Conservation (phyloP, 2,113 vertebrate genomes). For the Pica pica region DNA sequence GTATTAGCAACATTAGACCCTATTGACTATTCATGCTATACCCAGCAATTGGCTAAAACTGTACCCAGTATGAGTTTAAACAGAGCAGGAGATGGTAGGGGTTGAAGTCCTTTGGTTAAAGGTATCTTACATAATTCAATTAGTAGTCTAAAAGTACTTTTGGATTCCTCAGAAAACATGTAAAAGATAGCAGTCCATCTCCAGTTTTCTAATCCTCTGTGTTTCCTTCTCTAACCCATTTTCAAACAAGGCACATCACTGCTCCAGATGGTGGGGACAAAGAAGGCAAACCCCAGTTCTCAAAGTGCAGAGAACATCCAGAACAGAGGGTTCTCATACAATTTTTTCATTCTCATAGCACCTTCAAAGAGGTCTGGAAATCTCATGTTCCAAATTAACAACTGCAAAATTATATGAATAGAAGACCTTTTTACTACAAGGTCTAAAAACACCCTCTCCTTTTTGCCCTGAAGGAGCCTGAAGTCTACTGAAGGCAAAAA, state of each 20-base stretch:
- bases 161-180: not conserved
- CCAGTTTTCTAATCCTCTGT: not conserved
- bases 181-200: fast-evolving
- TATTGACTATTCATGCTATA: not conserved
- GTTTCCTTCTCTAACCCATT: not conserved
- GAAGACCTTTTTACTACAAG: not conserved
- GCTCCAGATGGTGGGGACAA: not conserved
- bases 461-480: not conserved
- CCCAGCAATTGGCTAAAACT: not conserved
- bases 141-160: not conserved
- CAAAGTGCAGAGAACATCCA: not conserved
- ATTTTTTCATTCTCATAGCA: not conserved
- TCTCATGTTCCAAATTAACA: not conserved
- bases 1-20: not conserved
- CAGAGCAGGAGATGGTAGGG: not conserved
- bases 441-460: not conserved
- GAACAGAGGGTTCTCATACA: not conserved
- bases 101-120: not conserved
- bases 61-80: not conserved
- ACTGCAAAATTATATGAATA: not conserved
- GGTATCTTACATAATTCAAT: not conserved
- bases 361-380: not conserved
- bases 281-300: not conserved
- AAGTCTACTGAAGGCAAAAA: not conserved
- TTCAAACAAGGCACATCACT: not conserved